phyloP scores from a whole-genome alignment of 2,797 vertebrate species.

The Parotocinclus haroldoi region DNA sequence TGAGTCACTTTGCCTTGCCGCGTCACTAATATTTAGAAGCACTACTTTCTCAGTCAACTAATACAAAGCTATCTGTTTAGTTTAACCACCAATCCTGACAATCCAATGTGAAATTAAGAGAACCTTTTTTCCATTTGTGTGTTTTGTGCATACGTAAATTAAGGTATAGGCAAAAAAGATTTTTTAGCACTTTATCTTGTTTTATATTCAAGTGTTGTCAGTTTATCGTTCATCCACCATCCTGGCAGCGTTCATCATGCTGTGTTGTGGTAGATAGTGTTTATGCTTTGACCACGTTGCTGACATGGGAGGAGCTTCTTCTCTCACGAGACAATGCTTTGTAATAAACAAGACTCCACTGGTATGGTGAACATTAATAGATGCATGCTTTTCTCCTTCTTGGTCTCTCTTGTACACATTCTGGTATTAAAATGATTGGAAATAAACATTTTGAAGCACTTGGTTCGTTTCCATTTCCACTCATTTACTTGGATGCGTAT shows the following conservation, averaged over 20 bases:
- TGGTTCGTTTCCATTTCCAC: constrained; percentile 1
- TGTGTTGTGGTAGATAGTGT: constrained; percentile 53
- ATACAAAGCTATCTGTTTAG: constrained; percentile 52
- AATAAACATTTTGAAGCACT: constrained; percentile 71
- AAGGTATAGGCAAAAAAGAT: constrained; percentile 34
- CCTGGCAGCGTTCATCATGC: constrained; percentile 44
- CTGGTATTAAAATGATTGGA: constrained; percentile 58
- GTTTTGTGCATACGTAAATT: constrained; percentile 48
- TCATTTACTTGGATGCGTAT: too few relatives aligned
- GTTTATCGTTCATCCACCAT: constrained; percentile 51
- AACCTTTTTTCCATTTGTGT: constrained; percentile 43
- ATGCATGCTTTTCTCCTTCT: constrained; percentile 66
- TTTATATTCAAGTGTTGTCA: constrained; percentile 68
- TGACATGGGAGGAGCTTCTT: constrained; percentile 24
- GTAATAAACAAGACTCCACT: constrained; percentile 41
- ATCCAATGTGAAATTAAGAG: constrained; percentile 58
- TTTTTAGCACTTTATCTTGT: constrained; percentile 60
- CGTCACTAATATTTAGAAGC: constrained; percentile 57
- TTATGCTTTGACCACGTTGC: constrained; percentile 32
- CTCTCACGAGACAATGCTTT: constrained; percentile 31
- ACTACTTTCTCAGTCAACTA: constrained; percentile 44
- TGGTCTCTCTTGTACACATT: constrained; percentile 61
- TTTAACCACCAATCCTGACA: constrained; percentile 43
- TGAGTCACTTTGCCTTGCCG: constrained; percentile 47
- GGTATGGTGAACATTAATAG: constrained; percentile 66